Evolutionary conservation across 1,140 invertebrate genomes (phyloP), one percentile per base, ranked within the genome.

Genomic region (Drosophila lini): DNA sequence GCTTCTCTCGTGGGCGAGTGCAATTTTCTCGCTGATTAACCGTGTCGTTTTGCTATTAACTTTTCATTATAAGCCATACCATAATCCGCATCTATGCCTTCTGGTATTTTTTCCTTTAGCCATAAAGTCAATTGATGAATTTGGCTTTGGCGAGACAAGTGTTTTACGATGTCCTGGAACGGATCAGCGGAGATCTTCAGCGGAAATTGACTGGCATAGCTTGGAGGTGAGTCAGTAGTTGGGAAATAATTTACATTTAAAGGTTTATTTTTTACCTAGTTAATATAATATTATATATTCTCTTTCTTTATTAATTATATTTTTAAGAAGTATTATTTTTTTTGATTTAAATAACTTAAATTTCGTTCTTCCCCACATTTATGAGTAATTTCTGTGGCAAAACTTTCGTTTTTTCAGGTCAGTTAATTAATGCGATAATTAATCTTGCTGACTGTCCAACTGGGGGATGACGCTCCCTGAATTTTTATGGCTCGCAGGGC

Each of bases 341-440:
- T 19, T 19, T n/a, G n/a, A n/a, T n/a, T n/a, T n/a, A n/a, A n/a
- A n/a, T n/a, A n/a, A n/a, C n/a, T n/a, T n/a, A n/a, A n/a, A n/a
- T n/a, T n/a, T n/a, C n/a, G n/a, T n/a, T n/a, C n/a, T n/a, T n/a
- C n/a, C n/a, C n/a, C n/a, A n/a, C 34, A 25, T 22, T 38, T 32
- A 36, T 79, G 74, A 32, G 62, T 41, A 64, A 81, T 57, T 76
- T 60, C 41, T 38, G 42, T 45, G 25, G 45, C 65, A 78, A 78
- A 84, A 88, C 84, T 88, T 88, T 88, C 84, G 80, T 78, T 88
- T 88, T 85, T 88, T 89, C 65, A 65, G 84, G 77, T 84, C 84
- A 88, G 80, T 84, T 88, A 89, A 88, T 88, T 84, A 88, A 89
- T 89, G 84, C 57, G 84, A 78, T 89, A 88, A 88, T 88, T 89